These are phyloP conservation scores for Helicorthomorpha holstii DNA, from an alignment of 1,140 invertebrate species.

Conservation along the genomic window DNA sequence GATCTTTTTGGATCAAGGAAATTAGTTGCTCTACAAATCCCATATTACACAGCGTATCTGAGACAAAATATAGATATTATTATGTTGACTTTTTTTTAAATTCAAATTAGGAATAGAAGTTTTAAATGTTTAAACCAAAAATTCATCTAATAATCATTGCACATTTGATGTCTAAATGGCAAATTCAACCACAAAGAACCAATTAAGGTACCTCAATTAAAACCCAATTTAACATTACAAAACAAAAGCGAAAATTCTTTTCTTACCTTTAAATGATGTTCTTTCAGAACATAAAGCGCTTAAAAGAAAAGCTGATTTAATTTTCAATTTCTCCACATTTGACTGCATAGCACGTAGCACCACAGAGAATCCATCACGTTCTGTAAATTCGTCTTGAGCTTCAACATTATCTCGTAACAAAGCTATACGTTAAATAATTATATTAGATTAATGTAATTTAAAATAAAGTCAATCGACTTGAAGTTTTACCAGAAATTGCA, in stretches of 20 bases:
- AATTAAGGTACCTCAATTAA: background rate
- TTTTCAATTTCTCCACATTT: slow-evolving; percentile 38
- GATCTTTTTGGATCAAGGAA: slow-evolving; percentile 28
- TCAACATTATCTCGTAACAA: slow-evolving; percentile 38
- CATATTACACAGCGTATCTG: slow-evolving; percentile 34
- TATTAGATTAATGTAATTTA: background rate
- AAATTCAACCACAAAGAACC: no score
- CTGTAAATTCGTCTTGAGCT: slow-evolving; percentile 37
- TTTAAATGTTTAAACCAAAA: no score
- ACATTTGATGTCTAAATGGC: no score
- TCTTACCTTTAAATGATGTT: slow-evolving; percentile 34
- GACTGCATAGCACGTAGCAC: slow-evolving; percentile 40
- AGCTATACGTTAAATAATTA: slow-evolving; percentile 5
- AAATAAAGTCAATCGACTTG: slow-evolving; percentile 8
- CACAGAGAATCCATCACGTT: slow-evolving; percentile 40
- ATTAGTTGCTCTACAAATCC: slow-evolving; percentile 37
- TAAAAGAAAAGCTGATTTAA: slow-evolving; percentile 51
- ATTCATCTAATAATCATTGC: no score
- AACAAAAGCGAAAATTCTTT: background rate
- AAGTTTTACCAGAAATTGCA: slow-evolving; percentile 57
- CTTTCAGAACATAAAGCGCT: slow-evolving; percentile 36
- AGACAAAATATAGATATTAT: slow-evolving; percentile 3
- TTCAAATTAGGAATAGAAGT: no score
- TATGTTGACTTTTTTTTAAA: background rate
- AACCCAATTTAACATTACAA: background rate